Evolutionary conservation across 2,888 invertebrate species (phyloP), one percentile per base, ranked within the genome.

Genomic region (Zeuzera pyrina): DNA sequence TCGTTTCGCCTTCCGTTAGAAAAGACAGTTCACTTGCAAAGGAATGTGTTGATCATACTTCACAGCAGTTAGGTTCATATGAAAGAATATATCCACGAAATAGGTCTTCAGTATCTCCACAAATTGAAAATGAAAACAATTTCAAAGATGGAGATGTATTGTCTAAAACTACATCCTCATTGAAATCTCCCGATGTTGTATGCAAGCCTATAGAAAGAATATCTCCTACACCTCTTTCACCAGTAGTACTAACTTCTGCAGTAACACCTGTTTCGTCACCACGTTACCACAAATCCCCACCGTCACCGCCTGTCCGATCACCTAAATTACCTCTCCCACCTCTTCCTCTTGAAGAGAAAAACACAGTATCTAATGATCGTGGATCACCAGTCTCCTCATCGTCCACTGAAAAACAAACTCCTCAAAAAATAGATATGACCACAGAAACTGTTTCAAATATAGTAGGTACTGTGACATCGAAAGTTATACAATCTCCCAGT

Each of bases 261-360:
- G 33, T 50, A 41, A 60, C 64, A 31, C 55, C 68, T 13, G 47
- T 52, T 35, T 47, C 44, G 36, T 41, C 47, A 11, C 45, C 46
- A 41, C 60, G 62, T 40, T 57, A 45, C 40, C 69, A 70, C 45
- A 76, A 67, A 49, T 63, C 72, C 13, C 71, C 65, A 21, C 58
- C 76, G 16, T 74, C 79, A 27, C 72, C 78, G 33, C 56, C 64
- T 33, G 47, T 50, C 33, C 56, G 69, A 43, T 59, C 59, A 33
- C 57, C 52, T 12, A 62, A 61, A 31, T 64, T 64, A n/a, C 57
- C 64, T 22, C 42, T 56, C 12, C 42, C 52, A 13, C 51, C 59
- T 8, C 10, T 6, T 21, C 46, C 56, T 31, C 46, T 51, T 29
- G 49, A 58, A 26, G 60, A 51, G 12, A 48, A 49, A 38, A 36